Base-by-base conservation (phyloP, 1,140 invertebrate species). In the Galendromus occidentalis region DNA sequence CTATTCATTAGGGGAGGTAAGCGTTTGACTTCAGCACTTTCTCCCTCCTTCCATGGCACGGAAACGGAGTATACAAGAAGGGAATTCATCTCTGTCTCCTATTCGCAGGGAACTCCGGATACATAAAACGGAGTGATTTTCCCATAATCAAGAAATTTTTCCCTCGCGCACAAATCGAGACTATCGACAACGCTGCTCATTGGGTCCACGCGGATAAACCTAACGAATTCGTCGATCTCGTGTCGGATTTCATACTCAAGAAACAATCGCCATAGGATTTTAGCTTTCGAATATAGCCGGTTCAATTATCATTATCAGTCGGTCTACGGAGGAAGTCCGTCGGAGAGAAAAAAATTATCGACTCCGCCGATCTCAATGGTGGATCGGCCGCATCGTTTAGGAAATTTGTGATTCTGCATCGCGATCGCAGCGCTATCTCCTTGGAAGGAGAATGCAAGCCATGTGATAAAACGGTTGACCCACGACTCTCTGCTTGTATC, bases 131-230 rank as follows among this genome's bases (percentile, higher is more conserved):
- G 66, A 77, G 81, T 69, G 84, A 90, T 75, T 79, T 86, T 68
- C 75, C 79, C 1, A 71, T 78, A 47, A 88, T 92, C 64, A 76
- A 79, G 71, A 78, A 81, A 67, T 74, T 87, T 17, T 96, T 95
- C 74, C 87, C 90, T 0, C 77, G 80, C 7, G 83, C 86, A 0
- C 75, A 83, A 68, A 80, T 95, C 66, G 73, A 80, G 65, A 86
- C 84, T 71, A 80, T 96, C 47, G 77, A 82, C 39, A 83, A 82
- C 66, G 86, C 91, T 20, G 87, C 88, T 6, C 92, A 96, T 75
- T 91, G 90, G 86, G 82, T 93, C 7, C 92, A 96, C 72, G 83
- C 86, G 64, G 90, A 96, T 68, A 86, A 91, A 74, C 88, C 91
- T 1, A 72, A 78, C 1, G 82, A 87, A 71, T 94, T 96, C 75